A percentile compares a stretch with the other conserved stretches of the same genome.
phyloP scores from a whole-genome alignment of 2,113 vertebrate species.

The Collichthys lucidus region DNA sequence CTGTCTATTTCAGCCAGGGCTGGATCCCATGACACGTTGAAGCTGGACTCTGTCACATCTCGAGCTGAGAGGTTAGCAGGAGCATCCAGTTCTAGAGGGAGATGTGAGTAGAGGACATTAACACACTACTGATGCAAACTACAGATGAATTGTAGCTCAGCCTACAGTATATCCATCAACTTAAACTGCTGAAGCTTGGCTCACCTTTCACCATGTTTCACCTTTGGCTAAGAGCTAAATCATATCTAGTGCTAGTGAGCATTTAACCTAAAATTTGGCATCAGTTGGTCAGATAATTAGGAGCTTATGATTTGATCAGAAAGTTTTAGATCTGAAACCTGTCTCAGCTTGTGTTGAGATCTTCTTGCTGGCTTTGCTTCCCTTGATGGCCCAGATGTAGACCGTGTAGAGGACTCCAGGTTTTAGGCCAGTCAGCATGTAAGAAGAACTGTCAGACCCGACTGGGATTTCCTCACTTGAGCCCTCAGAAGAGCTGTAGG shows the following conservation, averaged over 20 bases:
- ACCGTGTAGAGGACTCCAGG: conserved; percentile 83
- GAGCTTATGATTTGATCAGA: not conserved
- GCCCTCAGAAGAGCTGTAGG: no score
- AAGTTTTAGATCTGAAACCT: conserved; percentile 70
- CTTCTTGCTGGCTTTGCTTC: conserved; percentile 79
- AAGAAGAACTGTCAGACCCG: conserved; percentile 70
- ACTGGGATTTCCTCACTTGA: conserved; percentile 27
- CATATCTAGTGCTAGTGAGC: not conserved
- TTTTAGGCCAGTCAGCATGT: conserved; percentile 76
- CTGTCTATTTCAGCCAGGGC: conserved; percentile 82
- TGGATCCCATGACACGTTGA: conserved; percentile 79
- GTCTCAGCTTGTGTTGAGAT: conserved; percentile 73
- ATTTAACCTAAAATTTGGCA: not conserved
- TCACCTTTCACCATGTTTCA: no score
- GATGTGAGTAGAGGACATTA: no score
- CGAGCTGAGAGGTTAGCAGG: no score
- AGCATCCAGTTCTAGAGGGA: no score
- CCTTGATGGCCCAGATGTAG: conserved; percentile 83
- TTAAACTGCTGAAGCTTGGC: no score
- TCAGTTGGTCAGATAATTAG: not conserved
- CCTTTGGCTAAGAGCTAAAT: no score
- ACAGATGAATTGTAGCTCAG: no score
- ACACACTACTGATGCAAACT: no score
- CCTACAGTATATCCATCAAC: no score
- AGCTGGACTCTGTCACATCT: no score